phyloP scores from a whole-genome alignment of 1,140 invertebrate genomes.

The Theocolax elegans region DNA sequence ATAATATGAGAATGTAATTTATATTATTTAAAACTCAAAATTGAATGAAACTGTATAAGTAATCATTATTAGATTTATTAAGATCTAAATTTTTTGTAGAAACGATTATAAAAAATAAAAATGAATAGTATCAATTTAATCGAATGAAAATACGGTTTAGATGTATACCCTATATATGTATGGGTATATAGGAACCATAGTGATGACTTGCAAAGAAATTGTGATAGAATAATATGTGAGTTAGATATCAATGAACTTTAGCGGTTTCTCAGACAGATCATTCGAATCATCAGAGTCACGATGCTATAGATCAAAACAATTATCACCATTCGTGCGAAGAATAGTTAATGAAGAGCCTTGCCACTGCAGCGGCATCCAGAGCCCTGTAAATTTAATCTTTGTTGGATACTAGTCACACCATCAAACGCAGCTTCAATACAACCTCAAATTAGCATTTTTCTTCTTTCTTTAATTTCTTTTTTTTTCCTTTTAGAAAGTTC shows the following conservation, averaged over 20 bases:
- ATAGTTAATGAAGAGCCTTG: slow-evolving; percentile 29
- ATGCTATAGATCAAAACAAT: slow-evolving; percentile 59
- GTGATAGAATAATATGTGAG: neutral
- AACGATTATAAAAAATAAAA: too few relatives aligned
- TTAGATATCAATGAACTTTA: neutral
- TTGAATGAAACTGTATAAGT: too few relatives aligned
- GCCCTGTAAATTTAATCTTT: slow-evolving; percentile 1
- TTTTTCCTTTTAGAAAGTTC: neutral
- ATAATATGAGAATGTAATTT: too few relatives aligned
- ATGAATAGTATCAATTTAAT: too few relatives aligned
- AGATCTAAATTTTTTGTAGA: too few relatives aligned
- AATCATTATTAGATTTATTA: too few relatives aligned
- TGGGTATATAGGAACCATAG: too few relatives aligned
- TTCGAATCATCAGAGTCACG: slow-evolving; percentile 43
- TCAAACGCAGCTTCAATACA: neutral
- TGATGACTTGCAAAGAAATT: too few relatives aligned
- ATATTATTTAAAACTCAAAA: too few relatives aligned
- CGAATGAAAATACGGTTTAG: too few relatives aligned
- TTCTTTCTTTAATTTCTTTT: too few relatives aligned
- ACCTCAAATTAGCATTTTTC: neutral
- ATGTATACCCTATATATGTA: too few relatives aligned
- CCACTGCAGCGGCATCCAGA: slow-evolving; percentile 1
- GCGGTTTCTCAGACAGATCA: slow-evolving; percentile 46
- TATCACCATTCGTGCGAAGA: slow-evolving; percentile 48
- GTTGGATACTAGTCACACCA: neutral